Base-by-base conservation (phyloP, 2,888 invertebrate species). In the Coronaproctus castanopsis region DNA sequence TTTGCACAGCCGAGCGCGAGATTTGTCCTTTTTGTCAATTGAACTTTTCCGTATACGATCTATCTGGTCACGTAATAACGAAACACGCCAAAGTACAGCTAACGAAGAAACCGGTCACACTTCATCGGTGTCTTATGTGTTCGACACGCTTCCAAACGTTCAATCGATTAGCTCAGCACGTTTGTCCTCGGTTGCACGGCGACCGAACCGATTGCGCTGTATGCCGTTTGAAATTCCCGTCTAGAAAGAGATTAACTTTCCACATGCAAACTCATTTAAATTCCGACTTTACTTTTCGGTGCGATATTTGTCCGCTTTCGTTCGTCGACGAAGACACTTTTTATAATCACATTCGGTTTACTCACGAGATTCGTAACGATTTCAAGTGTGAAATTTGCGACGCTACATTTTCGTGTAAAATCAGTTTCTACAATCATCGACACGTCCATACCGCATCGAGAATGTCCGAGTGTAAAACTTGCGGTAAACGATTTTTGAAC, bases 211-310 rank as follows among this genome's bases (percentile, higher is more conserved):
- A 8, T 14, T 36, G 36, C 36, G 5, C 36, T 14, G 36, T 36
- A 36, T 77, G 77, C 61, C 71, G 73, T 57, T 72, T 74, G 24
- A 73, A 73, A 0, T 77, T 77, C 62, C 74, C 74, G 0, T 76
- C 76, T 0, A 77, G 76, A 73, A 74, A 76, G 1, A 66, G 76
- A 2, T 71, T 76, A 1, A 75, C 75, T 61, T 77, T 77, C 67
- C 77, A 77, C 62, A 73, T 75, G 75, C 76, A 65, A 73, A 76
- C 72, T 20, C 49, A 57, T 14, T 58, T 64, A 56, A 55, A 61
- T 5, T n/a, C n/a, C n/a, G 36, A 36, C 36, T 36, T 36, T 14
- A 14, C 36, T 5, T 21, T 57, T 18, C 62, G 70, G 0, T 67
- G 69, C 0, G 23, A 64, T 21, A 19, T 62, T 20, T 66, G 68